A percentile compares a stretch with the other conserved stretches of the same genome.
Evolutionary conservation across 2,888 invertebrate genomes (phyloP).

Genomic region (Rhorus exstirpatorius): DNA sequence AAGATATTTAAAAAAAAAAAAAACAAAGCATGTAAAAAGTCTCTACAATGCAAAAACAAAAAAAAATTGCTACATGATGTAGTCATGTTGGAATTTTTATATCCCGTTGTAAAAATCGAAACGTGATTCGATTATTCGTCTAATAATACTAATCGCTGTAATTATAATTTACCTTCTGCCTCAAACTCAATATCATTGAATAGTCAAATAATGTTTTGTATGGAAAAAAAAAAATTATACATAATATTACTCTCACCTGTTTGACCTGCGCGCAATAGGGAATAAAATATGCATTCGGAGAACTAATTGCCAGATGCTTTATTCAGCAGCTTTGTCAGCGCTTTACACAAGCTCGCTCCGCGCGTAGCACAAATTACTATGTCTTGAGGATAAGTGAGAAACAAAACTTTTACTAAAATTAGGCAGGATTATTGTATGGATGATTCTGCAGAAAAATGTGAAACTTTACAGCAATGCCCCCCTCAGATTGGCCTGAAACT

Average conservation of each 20-base stretch:
- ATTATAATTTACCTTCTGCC: conserved; percentile 77
- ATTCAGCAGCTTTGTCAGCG: conserved; percentile 83
- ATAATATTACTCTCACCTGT: background rate
- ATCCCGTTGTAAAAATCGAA: conserved; percentile 15
- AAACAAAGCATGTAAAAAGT: background rate
- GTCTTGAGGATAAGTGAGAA: conserved; percentile 37
- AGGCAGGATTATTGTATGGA: background rate
- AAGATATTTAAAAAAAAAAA: background rate
- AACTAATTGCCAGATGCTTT: conserved; percentile 82
- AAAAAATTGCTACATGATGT: background rate
- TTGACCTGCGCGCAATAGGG: background rate
- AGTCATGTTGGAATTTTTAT: background rate
- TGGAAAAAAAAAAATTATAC: background rate
- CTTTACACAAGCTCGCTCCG: conserved; percentile 84
- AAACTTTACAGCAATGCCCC: background rate
- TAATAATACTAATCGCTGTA: conserved; percentile 83
- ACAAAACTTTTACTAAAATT: background rate
- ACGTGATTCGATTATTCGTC: conserved; percentile 79
- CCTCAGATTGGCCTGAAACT: too few relatives aligned
- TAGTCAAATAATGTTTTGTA: conserved; percentile 39
- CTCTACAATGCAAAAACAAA: conserved; percentile 25
- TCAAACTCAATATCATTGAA: conserved; percentile 69
- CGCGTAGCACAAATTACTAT: conserved; percentile 80
- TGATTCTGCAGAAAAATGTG: background rate
- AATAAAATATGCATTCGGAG: conserved; percentile 58